A percentile compares a stretch with the other conserved stretches of the same genome.
Evolutionary conservation across 2,113 vertebrate species (phyloP).

Genomic region (Saccopteryx bilineata): DNA sequence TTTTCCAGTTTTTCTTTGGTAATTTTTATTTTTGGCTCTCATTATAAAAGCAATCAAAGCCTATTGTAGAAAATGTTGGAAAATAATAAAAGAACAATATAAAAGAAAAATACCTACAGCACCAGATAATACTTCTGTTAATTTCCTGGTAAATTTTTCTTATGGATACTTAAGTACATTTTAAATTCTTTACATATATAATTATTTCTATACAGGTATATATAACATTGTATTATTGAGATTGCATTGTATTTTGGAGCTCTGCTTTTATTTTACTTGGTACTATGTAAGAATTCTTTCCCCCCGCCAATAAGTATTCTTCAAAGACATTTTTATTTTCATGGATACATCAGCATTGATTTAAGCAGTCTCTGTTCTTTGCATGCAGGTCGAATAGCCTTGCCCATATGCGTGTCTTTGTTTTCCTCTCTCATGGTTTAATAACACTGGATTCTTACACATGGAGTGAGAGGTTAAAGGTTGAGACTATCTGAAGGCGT

Average conservation of each 20-base stretch:
- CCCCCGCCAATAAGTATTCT: background rate
- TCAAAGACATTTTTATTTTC: background rate
- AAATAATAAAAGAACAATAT: slow-evolving; percentile 19
- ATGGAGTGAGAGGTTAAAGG: background rate
- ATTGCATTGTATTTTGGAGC: background rate
- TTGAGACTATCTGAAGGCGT: background rate
- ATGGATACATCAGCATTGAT: fast-evolving
- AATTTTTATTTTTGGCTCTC: slow-evolving; percentile 61
- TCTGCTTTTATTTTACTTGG: background rate
- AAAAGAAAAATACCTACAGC: background rate
- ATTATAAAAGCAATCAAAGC: slow-evolving; percentile 57
- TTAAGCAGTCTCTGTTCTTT: background rate
- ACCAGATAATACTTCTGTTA: background rate
- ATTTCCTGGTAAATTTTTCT: background rate
- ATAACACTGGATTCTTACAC: background rate
- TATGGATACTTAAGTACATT: background rate
- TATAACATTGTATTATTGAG: background rate
- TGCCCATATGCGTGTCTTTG: background rate
- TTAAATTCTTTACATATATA: background rate
- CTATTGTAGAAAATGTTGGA: background rate
- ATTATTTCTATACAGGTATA: background rate
- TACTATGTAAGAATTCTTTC: background rate
- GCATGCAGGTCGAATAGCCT: no score
- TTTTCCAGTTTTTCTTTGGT: slow-evolving; percentile 58
- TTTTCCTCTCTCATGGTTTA: background rate